These are phyloP conservation scores for Ennomos quercinarius DNA, from an alignment of 2,888 invertebrate genomes.

Conservation along the genomic window DNA sequence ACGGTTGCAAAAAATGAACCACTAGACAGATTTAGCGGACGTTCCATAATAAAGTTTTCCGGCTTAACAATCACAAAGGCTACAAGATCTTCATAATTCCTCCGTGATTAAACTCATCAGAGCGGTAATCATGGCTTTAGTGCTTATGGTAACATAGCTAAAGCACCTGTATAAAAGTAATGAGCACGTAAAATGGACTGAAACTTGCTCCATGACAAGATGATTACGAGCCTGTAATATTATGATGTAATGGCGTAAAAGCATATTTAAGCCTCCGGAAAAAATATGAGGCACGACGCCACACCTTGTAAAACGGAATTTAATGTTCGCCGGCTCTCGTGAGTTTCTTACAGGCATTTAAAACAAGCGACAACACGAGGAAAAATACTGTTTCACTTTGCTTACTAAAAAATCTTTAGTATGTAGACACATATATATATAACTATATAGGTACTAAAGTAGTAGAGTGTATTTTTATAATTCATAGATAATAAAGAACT, in stretches of 20 bases:
- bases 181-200: slow-evolving; percentile 45
- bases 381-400: slow-evolving; percentile 26
- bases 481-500: slow-evolving; percentile 42
- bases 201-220: slow-evolving; percentile 52
- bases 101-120: slow-evolving; percentile 42
- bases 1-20: slow-evolving; percentile 22
- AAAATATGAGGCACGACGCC: slow-evolving; percentile 39
- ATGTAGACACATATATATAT: no score
- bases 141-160: slow-evolving; percentile 33
- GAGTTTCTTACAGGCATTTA: slow-evolving; percentile 26
- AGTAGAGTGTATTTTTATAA: background rate
- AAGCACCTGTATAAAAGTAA: slow-evolving; percentile 45
- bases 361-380: slow-evolving; percentile 20
- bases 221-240: slow-evolving; percentile 56
- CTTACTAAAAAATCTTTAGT: slow-evolving; percentile 1
- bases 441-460: background rate
- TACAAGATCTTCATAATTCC: slow-evolving; percentile 23
- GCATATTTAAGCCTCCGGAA: slow-evolving; percentile 53
- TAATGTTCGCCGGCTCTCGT: slow-evolving; percentile 25
- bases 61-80: slow-evolving; percentile 13
- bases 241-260: slow-evolving; percentile 62
- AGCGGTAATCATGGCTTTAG: slow-evolving; percentile 38
- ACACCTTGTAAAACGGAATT: slow-evolving; percentile 44
- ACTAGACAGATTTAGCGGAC: slow-evolving; percentile 6
- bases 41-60: slow-evolving; percentile 12